These are phyloP conservation scores for Drosophila histrio DNA, from an alignment of 2,888 invertebrate species.

Conservation along the genomic window DNA sequence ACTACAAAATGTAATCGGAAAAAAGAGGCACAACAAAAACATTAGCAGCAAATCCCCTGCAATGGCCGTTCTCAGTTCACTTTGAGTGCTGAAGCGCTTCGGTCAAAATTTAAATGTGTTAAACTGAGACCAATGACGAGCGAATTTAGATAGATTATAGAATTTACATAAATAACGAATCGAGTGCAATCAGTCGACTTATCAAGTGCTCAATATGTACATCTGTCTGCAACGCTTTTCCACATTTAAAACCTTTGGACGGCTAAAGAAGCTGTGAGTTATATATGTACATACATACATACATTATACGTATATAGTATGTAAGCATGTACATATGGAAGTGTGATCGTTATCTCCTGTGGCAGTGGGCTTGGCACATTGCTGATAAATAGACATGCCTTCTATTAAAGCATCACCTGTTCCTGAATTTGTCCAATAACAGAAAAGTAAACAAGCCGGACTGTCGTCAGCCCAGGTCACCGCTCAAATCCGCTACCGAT, in stretches of 20 bases:
- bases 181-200: not conserved
- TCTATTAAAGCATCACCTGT: slow-evolving; percentile 34
- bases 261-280: slow-evolving; percentile 45
- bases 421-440: too few species aligned
- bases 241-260: slow-evolving; percentile 45
- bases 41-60: slow-evolving; percentile 27
- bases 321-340: not conserved
- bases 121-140: not conserved
- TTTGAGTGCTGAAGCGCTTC: slow-evolving; percentile 29
- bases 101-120: slow-evolving; percentile 33
- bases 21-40: slow-evolving; percentile 41
- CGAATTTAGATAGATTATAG: not conserved
- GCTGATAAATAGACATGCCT: slow-evolving; percentile 2
- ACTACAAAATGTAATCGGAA: slow-evolving; percentile 43
- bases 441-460: too few species aligned
- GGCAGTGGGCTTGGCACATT: slow-evolving; percentile 19
- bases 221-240: slow-evolving; percentile 31
- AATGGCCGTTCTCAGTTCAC: slow-evolving; percentile 39
- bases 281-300: not conserved
- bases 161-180: not conserved
- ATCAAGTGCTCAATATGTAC: slow-evolving; percentile 41
- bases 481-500: too few species aligned
- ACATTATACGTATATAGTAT: not conserved
- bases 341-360: slow-evolving; percentile 1
- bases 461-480: too few species aligned